phyloP scores from a whole-genome alignment of 2,797 vertebrate species.

The Pipistrellus kuhlii region DNA sequence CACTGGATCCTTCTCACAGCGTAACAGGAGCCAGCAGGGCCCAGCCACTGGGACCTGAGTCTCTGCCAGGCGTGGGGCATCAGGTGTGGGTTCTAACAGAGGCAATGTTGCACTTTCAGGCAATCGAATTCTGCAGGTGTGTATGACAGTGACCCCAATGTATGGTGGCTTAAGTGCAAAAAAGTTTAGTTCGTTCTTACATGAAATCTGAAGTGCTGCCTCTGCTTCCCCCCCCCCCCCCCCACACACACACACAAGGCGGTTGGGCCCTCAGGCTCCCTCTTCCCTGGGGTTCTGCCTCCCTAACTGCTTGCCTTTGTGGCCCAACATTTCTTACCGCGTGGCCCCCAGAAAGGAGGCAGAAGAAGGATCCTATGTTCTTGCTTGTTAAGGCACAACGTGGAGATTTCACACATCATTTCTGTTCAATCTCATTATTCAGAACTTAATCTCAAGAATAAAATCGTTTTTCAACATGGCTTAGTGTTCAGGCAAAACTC shows the following conservation, averaged over 20 bases:
- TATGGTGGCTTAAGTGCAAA: neutral
- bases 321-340: neutral
- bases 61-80: neutral
- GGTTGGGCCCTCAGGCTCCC: neutral
- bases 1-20: neutral
- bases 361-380: neutral
- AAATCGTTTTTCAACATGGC: conserved; percentile 10
- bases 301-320: neutral
- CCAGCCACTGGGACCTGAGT: neutral
- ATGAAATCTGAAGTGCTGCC: neutral
- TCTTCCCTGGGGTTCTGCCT: neutral
- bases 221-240: neutral
- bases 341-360: neutral
- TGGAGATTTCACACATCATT: neutral
- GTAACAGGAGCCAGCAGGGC: neutral
- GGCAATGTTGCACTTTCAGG: neutral
- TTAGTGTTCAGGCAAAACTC: neutral
- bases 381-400: neutral
- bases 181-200: neutral
- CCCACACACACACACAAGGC: no score
- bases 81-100: neutral
- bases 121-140: neutral
- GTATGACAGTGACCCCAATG: neutral
- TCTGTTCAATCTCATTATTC: neutral
- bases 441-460: neutral